Evolutionary conservation across 2,797 vertebrate species (phyloP).

Genomic region (Meriones psammophilus): DNA sequence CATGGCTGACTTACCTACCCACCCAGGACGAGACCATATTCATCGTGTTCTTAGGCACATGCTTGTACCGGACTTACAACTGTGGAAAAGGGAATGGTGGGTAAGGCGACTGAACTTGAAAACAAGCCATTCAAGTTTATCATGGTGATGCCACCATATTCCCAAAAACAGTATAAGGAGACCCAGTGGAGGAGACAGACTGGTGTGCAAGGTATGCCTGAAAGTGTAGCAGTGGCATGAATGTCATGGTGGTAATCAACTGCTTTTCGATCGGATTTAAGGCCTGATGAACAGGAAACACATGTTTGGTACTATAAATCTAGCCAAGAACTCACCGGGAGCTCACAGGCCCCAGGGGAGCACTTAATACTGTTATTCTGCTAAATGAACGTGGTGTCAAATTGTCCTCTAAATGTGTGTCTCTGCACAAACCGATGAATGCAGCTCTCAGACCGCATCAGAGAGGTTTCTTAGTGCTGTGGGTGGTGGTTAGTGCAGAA

Average conservation of each 20-base stretch:
- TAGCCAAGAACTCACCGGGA: background rate
- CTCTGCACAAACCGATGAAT: background rate
- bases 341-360: background rate
- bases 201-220: background rate
- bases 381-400: background rate
- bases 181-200: background rate
- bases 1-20: background rate
- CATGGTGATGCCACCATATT: background rate
- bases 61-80: background rate
- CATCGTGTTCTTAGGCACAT: background rate
- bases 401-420: background rate
- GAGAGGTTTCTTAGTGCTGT: background rate
- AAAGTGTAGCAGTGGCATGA: no score
- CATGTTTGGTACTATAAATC: background rate
- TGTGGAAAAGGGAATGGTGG: background rate
- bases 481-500: background rate
- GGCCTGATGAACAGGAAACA: background rate
- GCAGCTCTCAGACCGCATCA: background rate
- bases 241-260: background rate
- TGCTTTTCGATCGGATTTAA: background rate
- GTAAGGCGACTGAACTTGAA: conserved; percentile 24
- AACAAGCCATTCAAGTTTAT: conserved; percentile 11
- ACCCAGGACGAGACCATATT: background rate
- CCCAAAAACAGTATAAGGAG: background rate
- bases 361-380: background rate